These are phyloP conservation scores for Hippolais icterina DNA, from an alignment of 2,113 vertebrate species.

Conservation along the genomic window DNA sequence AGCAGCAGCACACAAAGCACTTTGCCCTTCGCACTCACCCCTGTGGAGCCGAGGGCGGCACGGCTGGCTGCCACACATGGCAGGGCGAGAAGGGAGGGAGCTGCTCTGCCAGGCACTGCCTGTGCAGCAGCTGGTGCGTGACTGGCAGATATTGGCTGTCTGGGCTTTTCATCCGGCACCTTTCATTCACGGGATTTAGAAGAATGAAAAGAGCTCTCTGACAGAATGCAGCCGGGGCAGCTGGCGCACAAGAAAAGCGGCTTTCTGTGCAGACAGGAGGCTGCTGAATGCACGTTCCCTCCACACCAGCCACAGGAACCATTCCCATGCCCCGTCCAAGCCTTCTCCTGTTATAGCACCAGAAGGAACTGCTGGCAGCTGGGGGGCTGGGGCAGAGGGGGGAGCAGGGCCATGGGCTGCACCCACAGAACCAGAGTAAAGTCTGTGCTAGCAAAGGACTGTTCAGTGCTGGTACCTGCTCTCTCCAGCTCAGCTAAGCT, in stretches of 20 bases:
- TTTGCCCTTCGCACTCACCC: background rate
- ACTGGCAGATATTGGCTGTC: constrained; percentile 34
- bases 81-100: constrained; percentile 11
- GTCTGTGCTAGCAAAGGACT: background rate
- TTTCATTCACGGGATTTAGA: constrained; percentile 46
- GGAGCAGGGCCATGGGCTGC: background rate
- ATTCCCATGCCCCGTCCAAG: background rate
- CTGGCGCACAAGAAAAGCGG: constrained; percentile 35
- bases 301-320: background rate
- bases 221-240: constrained; percentile 12
- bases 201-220: constrained; percentile 48
- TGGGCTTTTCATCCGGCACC: constrained; percentile 46
- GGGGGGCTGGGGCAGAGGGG: background rate
- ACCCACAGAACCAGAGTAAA: background rate
- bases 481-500: background rate
- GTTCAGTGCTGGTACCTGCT: background rate
- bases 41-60: background rate
- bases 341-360: constrained; percentile 26
- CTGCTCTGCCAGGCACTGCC: constrained; percentile 59
- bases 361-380: background rate
- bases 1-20: background rate
- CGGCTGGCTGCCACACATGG: background rate
- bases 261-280: constrained; percentile 19
- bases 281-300: background rate
- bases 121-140: constrained; percentile 38